These are phyloP conservation scores for Aldrovandia affinis DNA, from an alignment of 2,797 vertebrate species.

Conservation along the genomic window DNA sequence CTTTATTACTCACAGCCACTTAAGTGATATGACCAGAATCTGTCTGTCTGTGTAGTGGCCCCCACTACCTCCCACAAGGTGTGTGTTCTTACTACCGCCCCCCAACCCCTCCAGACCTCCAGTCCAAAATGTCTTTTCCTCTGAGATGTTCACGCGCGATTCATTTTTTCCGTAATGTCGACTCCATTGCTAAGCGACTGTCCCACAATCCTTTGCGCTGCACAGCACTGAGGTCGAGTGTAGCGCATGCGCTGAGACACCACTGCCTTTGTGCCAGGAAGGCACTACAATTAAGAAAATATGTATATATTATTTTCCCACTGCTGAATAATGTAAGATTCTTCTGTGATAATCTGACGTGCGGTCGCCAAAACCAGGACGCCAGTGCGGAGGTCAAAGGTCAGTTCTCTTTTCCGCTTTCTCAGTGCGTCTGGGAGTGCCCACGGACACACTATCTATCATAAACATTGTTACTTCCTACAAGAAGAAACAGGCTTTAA, in stretches of 20 bases:
- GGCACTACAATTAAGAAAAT: background rate
- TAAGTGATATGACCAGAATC: background rate
- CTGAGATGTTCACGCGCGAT: too few relatives aligned
- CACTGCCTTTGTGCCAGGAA: background rate
- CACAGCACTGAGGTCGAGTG: background rate
- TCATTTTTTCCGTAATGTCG: background rate
- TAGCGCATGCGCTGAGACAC: background rate
- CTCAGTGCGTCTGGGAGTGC: background rate
- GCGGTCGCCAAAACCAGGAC: background rate
- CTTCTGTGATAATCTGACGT: background rate
- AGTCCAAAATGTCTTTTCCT: too few relatives aligned
- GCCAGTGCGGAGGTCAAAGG: background rate
- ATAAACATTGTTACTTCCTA: background rate
- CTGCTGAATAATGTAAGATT: background rate
- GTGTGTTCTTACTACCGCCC: background rate
- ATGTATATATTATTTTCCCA: too few relatives aligned
- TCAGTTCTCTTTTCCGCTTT: background rate
- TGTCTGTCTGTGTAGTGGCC: background rate
- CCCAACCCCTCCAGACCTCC: too few relatives aligned
- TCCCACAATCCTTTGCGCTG: background rate
- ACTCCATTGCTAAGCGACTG: background rate
- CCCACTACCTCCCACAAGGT: background rate
- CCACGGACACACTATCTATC: background rate
- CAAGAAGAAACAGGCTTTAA: background rate
- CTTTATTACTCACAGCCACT: background rate